These are phyloP conservation scores for Rhynchotus rufescens DNA, from an alignment of 2,797 vertebrate genomes.

Conservation along the genomic window DNA sequence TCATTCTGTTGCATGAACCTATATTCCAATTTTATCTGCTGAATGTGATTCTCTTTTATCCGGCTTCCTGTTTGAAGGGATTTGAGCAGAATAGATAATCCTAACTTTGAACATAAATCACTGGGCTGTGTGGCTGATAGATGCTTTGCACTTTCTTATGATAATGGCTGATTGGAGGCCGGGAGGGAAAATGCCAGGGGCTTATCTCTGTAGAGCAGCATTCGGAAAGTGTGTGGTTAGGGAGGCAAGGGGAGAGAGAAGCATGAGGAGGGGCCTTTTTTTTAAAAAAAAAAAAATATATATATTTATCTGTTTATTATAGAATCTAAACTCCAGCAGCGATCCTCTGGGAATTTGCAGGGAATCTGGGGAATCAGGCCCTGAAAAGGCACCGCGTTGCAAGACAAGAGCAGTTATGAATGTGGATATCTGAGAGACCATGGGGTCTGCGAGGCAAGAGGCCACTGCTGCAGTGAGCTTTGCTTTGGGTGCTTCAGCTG, in stretches of 20 bases:
- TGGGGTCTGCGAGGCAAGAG: rapidly evolving
- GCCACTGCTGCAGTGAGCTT: neutral
- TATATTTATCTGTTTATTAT: neutral
- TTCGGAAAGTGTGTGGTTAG: constrained; percentile 53
- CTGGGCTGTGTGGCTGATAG: constrained; percentile 83
- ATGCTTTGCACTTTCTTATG: constrained; percentile 91
- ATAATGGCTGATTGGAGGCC: constrained; percentile 88
- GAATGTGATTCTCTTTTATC: constrained; percentile 86
- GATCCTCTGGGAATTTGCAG: neutral
- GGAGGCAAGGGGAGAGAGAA: neutral
- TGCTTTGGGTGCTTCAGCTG: neutral
- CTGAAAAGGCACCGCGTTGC: rapidly evolving
- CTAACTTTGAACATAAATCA: constrained; percentile 96
- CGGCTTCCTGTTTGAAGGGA: constrained; percentile 92
- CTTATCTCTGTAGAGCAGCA: constrained; percentile 94
- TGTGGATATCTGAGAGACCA: rapidly evolving
- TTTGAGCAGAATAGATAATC: constrained; percentile 94
- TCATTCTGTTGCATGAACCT: constrained; percentile 72
- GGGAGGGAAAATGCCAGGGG: constrained; percentile 88
- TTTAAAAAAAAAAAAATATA: neutral
- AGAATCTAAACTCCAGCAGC: constrained; percentile 27
- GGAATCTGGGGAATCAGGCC: neutral
- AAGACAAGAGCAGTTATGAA: rapidly evolving
- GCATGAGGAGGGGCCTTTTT: rapidly evolving
- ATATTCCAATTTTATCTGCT: constrained; percentile 85